Evolutionary conservation across 2,113 vertebrate genomes (phyloP).

Genomic region (Halcyon malimbica): DNA sequence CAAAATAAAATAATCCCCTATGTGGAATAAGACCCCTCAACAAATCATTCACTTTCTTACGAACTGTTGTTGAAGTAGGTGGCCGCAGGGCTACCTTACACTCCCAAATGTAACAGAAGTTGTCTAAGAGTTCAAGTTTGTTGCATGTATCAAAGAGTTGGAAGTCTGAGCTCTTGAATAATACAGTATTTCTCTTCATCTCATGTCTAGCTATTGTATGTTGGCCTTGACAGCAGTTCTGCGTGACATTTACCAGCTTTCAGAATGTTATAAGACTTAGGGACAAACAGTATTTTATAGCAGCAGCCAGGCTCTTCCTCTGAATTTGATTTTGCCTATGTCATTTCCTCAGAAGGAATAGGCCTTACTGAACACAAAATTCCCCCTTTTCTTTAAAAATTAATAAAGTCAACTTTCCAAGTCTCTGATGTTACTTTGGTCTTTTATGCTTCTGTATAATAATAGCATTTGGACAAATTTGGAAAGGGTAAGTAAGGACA

Average conservation of each 20-base stretch:
- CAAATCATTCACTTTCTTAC: neutral
- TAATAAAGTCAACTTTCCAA: neutral
- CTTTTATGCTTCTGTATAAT: neutral
- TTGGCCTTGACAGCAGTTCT: neutral
- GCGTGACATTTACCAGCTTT: neutral
- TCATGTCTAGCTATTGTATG: neutral
- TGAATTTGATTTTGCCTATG: neutral
- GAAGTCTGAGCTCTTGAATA: neutral
- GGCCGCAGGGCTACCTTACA: neutral
- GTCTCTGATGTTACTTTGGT: neutral
- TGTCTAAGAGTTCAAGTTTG: neutral
- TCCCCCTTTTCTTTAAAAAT: neutral
- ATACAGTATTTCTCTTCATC: neutral
- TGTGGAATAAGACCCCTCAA: neutral
- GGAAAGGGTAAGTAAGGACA: slow-evolving; percentile 25
- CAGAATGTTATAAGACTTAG: neutral
- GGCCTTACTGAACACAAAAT: neutral
- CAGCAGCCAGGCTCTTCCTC: neutral
- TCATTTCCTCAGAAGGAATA: neutral
- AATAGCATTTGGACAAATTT: neutral
- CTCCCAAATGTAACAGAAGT: neutral
- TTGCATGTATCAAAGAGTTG: neutral
- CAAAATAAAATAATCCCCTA: neutral
- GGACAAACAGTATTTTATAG: neutral
- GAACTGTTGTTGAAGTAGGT: neutral